A percentile compares a stretch with the other conserved stretches of the same genome.
These are phyloP conservation scores for Gandaritis pyraliata DNA, from an alignment of 2,888 invertebrate species.

Conservation along the genomic window DNA sequence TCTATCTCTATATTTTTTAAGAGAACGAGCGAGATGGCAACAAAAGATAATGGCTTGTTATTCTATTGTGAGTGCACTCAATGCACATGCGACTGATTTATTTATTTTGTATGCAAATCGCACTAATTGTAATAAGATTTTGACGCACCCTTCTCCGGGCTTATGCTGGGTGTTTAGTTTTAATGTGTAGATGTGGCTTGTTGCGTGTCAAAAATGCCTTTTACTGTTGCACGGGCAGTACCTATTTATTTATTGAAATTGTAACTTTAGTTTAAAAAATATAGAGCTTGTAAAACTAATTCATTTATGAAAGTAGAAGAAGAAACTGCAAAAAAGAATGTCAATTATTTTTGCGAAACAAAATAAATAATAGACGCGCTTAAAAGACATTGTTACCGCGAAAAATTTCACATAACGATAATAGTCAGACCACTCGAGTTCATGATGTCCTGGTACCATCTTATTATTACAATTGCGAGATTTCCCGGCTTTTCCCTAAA, in stretches of 20 bases:
- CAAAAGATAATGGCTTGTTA: constrained; percentile 48
- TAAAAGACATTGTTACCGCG: constrained; percentile 38
- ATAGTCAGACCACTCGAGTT: constrained; percentile 63
- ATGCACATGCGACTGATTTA: constrained; percentile 75
- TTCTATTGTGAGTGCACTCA: constrained; percentile 53
- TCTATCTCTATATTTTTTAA: constrained; percentile 25
- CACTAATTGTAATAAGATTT: constrained; percentile 80
- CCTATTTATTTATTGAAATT: background rate
- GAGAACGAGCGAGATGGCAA: constrained; percentile 15
- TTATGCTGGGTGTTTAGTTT: constrained; percentile 44
- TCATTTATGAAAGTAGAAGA: background rate
- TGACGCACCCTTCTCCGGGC: constrained; percentile 40
- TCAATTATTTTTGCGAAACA: constrained; percentile 1
- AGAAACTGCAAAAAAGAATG: background rate
- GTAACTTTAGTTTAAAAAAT: background rate
- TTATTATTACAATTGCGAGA: constrained; percentile 81
- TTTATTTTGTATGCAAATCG: constrained; percentile 75
- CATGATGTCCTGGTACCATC: constrained; percentile 65
- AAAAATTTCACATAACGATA: constrained; percentile 58
- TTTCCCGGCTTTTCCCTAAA: constrained; percentile 77
- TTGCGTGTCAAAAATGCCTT: constrained; percentile 16
- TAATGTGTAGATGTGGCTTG: constrained; percentile 48
- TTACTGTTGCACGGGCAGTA: background rate
- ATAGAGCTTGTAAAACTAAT: background rate
- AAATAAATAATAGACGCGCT: constrained; percentile 28